These are phyloP conservation scores for Pharmacophagus antenor DNA, from an alignment of 2,888 invertebrate species.

Conservation along the genomic window DNA sequence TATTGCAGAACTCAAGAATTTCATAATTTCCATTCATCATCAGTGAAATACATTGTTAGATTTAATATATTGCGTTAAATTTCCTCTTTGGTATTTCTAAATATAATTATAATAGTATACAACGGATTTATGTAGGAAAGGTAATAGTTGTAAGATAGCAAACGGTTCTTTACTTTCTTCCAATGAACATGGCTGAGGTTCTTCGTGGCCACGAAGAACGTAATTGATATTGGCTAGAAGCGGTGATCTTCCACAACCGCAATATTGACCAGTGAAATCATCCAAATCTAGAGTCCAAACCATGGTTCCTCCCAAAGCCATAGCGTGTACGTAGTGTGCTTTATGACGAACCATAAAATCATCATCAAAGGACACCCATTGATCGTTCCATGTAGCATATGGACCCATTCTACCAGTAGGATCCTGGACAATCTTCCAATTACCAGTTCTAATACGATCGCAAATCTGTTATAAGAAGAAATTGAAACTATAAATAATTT, in stretches of 20 bases:
- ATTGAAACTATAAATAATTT: background rate
- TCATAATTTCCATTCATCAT: too few species aligned
- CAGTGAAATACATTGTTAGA: too few species aligned
- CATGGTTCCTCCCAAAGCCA: conserved; percentile 92
- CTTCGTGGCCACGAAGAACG: conserved; percentile 85
- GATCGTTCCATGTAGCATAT: conserved; percentile 90
- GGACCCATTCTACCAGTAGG: conserved; percentile 92
- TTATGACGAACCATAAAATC: conserved; percentile 90
- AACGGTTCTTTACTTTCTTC: conserved; percentile 59
- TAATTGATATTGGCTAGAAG: conserved; percentile 89
- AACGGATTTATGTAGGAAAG: background rate
- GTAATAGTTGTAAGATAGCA: background rate
- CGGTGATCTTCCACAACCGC: conserved; percentile 91
- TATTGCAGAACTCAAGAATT: too few species aligned
- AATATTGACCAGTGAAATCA: conserved; percentile 88
- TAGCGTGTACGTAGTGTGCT: conserved; percentile 88
- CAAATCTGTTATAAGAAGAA: conserved; percentile 84
- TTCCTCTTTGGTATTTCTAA: too few species aligned
- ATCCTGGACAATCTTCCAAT: conserved; percentile 90
- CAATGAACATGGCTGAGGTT: conserved; percentile 78
- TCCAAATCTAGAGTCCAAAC: conserved; percentile 94
- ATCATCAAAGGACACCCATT: conserved; percentile 97
- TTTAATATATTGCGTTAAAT: too few species aligned
- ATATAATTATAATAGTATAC: background rate
- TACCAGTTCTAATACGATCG: conserved; percentile 85